A percentile compares a stretch with the other conserved stretches of the same genome.
Evolutionary conservation across 2,888 invertebrate genomes (phyloP).

Genomic region (Spodoptera picta): DNA sequence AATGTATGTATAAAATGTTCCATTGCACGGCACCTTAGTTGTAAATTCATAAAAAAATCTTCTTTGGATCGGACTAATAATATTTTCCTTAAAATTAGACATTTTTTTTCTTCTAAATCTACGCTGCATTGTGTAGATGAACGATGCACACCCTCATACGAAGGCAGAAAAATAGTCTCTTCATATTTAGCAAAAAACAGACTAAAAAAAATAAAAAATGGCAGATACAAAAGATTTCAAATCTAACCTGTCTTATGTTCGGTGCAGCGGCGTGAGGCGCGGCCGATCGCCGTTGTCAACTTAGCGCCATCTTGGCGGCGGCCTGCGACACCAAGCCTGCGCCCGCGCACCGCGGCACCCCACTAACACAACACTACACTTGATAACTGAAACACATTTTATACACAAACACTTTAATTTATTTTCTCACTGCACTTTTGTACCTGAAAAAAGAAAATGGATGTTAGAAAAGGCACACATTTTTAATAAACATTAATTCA

Average conservation of each 20-base stretch:
- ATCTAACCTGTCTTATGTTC: constrained; percentile 76
- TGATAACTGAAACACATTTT: constrained; percentile 63
- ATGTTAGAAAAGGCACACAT: not conserved
- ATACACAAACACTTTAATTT: constrained; percentile 63
- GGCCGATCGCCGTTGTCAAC: constrained; percentile 85
- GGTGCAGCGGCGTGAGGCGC: constrained; percentile 84
- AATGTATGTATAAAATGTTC: too few relatives aligned
- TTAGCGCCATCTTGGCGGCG: constrained; percentile 77
- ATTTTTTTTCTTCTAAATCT: too few relatives aligned
- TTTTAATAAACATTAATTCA: too few relatives aligned
- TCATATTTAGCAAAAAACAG: too few relatives aligned
- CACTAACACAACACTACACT: constrained; percentile 63
- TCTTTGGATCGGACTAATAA: too few relatives aligned
- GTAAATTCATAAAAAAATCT: too few relatives aligned
- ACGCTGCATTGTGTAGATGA: too few relatives aligned
- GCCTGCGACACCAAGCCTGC: constrained; percentile 60
- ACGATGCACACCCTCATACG: too few relatives aligned
- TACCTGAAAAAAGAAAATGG: constrained; percentile 70
- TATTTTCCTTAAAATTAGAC: too few relatives aligned
- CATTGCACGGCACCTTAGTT: too few relatives aligned
- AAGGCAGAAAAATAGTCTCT: too few relatives aligned
- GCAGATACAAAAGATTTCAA: not conserved
- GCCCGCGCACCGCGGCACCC: constrained; percentile 59
- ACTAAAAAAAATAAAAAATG: too few relatives aligned
- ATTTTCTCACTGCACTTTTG: constrained; percentile 69